These are phyloP conservation scores for Leucophenga varia DNA, from an alignment of 1,140 invertebrate species.

Conservation along the genomic window DNA sequence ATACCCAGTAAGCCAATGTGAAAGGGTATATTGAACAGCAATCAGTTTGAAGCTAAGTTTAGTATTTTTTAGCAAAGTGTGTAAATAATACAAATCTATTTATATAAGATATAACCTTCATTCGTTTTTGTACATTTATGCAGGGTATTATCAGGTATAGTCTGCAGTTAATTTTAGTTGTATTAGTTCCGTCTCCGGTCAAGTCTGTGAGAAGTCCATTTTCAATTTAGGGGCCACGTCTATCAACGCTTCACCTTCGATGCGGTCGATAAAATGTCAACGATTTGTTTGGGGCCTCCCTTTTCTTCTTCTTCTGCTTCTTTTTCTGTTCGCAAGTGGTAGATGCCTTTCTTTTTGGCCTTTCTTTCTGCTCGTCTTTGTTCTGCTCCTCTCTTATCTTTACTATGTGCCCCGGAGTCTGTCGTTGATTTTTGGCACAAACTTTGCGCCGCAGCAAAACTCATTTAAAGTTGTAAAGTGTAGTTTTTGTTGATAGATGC, in stretches of 20 bases:
- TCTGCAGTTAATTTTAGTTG: too few relatives aligned
- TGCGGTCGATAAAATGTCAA: constrained; percentile 28
- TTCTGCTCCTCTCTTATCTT: constrained; percentile 9
- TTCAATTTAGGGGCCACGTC: neutral
- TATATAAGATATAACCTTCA: too few relatives aligned
- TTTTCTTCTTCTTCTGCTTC: too few relatives aligned
- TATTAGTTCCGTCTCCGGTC: too few relatives aligned
- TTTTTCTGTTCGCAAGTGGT: too few relatives aligned
- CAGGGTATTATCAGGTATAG: too few relatives aligned
- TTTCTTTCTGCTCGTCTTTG: constrained; percentile 2
- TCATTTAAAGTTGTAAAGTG: constrained; percentile 52
- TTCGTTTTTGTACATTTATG: too few relatives aligned
- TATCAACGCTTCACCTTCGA: constrained; percentile 24
- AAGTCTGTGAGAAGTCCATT: neutral
- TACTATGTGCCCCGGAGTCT: constrained; percentile 4
- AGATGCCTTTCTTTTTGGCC: too few relatives aligned
- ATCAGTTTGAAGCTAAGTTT: too few relatives aligned
- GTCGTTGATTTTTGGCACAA: constrained; percentile 25
- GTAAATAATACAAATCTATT: too few relatives aligned
- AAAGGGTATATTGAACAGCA: too few relatives aligned
- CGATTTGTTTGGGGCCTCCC: constrained; percentile 29
- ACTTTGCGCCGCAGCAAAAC: constrained; percentile 37
- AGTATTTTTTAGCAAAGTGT: too few relatives aligned
- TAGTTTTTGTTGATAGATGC: constrained; percentile 35
- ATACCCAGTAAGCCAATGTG: constrained; percentile 6